Evolutionary conservation across 2,797 vertebrate species (phyloP).

Genomic region (Sebastes minor): DNA sequence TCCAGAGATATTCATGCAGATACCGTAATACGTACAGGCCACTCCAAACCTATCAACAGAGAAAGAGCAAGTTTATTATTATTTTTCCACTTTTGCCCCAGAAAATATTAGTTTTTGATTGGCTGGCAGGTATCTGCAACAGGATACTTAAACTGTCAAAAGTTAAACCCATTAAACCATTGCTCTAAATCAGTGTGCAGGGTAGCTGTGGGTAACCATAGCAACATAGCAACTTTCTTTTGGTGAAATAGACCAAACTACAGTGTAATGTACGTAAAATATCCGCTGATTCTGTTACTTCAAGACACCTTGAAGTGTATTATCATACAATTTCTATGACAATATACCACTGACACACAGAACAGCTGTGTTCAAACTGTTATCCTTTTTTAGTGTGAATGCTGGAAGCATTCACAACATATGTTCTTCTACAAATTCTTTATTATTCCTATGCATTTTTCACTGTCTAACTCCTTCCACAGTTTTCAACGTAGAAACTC

Average conservation of each 20-base stretch:
- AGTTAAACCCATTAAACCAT: not conserved
- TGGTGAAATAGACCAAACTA: too few species aligned
- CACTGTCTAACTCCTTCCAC: too few species aligned
- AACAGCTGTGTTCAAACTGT: too few species aligned
- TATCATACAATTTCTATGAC: not conserved
- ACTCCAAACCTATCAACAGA: conserved; percentile 83
- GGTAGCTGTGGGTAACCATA: not conserved
- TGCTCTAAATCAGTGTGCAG: not conserved
- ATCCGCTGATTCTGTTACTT: not conserved
- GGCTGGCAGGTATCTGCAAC: not conserved
- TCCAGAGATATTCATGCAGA: conserved; percentile 84
- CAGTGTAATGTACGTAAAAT: too few species aligned
- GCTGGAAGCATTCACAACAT: too few species aligned
- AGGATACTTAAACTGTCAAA: not conserved
- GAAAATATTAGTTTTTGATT: not conserved
- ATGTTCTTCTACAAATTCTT: too few species aligned
- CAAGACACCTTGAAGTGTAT: not conserved
- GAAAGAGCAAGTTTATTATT: not conserved
- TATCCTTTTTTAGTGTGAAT: not conserved
- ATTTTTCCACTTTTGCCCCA: not conserved
- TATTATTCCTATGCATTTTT: too few species aligned
- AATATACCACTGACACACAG: too few species aligned
- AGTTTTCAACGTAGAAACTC: too few species aligned
- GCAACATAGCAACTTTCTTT: not conserved
- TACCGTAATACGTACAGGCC: conserved; percentile 87